These are phyloP conservation scores for Drosophila lini DNA, from an alignment of 1,140 invertebrate species.

Conservation along the genomic window DNA sequence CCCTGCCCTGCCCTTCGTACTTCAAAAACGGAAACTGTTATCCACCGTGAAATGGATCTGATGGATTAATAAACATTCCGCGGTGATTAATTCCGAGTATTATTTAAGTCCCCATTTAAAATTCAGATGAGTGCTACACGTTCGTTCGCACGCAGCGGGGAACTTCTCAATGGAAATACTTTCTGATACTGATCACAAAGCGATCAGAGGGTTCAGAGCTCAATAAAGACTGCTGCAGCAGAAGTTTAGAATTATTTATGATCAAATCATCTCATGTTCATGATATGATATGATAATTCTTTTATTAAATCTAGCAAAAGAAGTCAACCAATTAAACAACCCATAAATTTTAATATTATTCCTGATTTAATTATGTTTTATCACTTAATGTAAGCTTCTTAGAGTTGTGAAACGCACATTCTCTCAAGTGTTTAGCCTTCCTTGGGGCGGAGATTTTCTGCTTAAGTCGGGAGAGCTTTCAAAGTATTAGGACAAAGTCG, in stretches of 20 bases:
- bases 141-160: neutral
- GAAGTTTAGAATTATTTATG: neutral
- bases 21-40: conserved; percentile 32
- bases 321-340: neutral
- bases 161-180: conserved; percentile 11
- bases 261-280: neutral
- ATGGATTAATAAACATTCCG: conserved; percentile 38
- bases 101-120: conserved; percentile 24
- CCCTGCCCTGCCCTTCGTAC: conserved; percentile 1
- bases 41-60: conserved; percentile 50
- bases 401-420: neutral
- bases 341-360: neutral
- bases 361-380: neutral
- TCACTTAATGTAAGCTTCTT: neutral
- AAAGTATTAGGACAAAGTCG: conserved; percentile 58
- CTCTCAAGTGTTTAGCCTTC: conserved; percentile 6
- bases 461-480: conserved; percentile 31
- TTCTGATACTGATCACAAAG: neutral
- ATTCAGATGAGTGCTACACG: conserved; percentile 35
- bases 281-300: too few species aligned
- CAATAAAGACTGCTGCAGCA: too few species aligned
- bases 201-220: neutral
- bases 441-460: conserved; percentile 1
- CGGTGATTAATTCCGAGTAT: conserved; percentile 40
- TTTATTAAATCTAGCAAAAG: neutral